Base-by-base conservation (phyloP, 2,888 invertebrate species). In the Platerodrilus igneus region DNA sequence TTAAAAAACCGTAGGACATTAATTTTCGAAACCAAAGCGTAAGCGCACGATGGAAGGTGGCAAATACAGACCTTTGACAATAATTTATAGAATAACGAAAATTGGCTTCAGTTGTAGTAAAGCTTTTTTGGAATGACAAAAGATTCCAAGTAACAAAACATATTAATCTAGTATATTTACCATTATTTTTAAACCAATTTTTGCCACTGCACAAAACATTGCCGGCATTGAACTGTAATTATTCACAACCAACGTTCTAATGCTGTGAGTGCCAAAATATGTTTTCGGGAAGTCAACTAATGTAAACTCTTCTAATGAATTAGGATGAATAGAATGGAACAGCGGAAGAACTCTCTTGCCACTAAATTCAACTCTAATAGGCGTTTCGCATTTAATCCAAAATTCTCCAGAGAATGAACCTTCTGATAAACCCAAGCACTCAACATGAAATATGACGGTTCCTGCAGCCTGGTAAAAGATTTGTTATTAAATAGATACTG, bases 281-380 rank as follows among this genome's bases (percentile, higher is more conserved):
- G 67, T 67, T 17, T 55, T 55, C 0, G 67, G 59, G 46, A 73
- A 73, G 45, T 69, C 63, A 1, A 73, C 49, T 13, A 73, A 51
- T 3, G 67, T 66, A 30, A 70, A 64, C 26, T 67, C 63, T 2
- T 59, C 60, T 4, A 59, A 62, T 1, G 60, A 51, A 16, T 66
- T 60, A 0, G 66, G 67, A 52, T 69, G 67, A 19, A 62, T 52
- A 2, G 68, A 51, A 2, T 58, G 46, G 10, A 73, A 45, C 39
- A 55, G 56, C 0, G 71, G 68, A 16, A 50, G 42, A 13, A 71
- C 67, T 3, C 70, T 63, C 4, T 47, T 48, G 4, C 58, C 64
- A 4, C 38, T 48, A 1, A 68, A 51, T 7, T 51, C 45, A 5
- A 69, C 53, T 21, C 63, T 52, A 36, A 58, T 52, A 0, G 64